phyloP scores from a whole-genome alignment of 2,113 vertebrate species.

The Bucco capensis region DNA sequence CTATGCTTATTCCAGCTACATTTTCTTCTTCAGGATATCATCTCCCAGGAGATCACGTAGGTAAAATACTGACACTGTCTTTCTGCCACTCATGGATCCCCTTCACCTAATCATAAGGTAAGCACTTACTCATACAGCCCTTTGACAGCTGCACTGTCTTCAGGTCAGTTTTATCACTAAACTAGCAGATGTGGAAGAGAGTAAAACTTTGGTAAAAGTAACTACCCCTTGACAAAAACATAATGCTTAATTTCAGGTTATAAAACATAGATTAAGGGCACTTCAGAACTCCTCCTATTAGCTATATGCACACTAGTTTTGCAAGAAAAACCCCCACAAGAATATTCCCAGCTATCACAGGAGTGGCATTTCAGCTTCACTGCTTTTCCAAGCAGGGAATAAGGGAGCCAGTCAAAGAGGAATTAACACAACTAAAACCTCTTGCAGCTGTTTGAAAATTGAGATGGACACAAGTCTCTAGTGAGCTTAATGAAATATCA shows the following conservation, averaged over 20 bases:
- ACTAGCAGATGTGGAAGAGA: background rate
- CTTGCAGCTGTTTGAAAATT: background rate
- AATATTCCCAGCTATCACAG: background rate
- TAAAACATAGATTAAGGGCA: background rate
- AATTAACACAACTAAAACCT: constrained; percentile 19
- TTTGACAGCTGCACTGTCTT: background rate
- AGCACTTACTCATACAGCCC: background rate
- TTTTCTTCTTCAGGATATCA: background rate
- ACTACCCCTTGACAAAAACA: background rate
- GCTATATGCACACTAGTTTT: background rate
- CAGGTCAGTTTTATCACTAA: background rate
- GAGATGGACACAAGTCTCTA: constrained; percentile 1
- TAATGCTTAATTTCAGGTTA: background rate
- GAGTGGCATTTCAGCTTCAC: background rate
- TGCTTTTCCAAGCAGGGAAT: background rate
- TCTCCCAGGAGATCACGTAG: background rate
- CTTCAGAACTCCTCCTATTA: background rate
- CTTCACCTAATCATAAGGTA: background rate
- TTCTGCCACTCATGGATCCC: background rate
- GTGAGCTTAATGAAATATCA: constrained; percentile 31
- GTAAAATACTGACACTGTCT: background rate
- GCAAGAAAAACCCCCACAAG: background rate
- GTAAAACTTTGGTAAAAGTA: background rate
- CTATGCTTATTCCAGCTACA: background rate
- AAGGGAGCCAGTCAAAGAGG: background rate